Evolutionary conservation across 1,140 invertebrate species (phyloP), one percentile per base, ranked within the genome.

Genomic region (Caenorhabditis tropicalis): DNA sequence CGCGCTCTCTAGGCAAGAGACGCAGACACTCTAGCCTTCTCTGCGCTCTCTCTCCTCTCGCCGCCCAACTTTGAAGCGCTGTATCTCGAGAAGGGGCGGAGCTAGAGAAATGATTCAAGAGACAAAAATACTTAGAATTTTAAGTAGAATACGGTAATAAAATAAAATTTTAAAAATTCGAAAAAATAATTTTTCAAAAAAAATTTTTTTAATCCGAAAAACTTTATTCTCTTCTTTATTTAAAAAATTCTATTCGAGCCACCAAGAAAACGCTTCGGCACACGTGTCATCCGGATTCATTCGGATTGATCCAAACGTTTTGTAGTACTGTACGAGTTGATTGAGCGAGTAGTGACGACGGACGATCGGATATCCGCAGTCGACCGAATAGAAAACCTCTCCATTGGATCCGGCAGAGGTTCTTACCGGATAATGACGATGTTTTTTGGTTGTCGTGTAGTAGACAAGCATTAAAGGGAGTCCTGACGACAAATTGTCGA

Each of bases 311-410:
- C 60, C 60, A 36, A 70, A 70, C 9, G 60, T 36, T n/a, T 43
- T 39, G 12, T 74, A 74, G n/a, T 74, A 74, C n/a, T 74, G 65
- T 21, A 74, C 65, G 36, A 74, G 36, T 12, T 74, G 65, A 24
- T 43, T 43, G 36, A 74, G 36, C 15, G 65, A 74, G 65, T 19
- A 74, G 65, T 74, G 65, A 12, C 43, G 43, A 15, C 65, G 65
- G 43, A 74, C 65, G 6, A 43, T 43, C 19, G 65, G 65, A n/a
- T 74, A 74, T 74, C 65, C 65, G 43, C 65, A 74, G 24, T 74
- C 65, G 5, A 74, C 65, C n/a, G 36, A 74, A n/a, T 36, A 65
- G 29, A 27, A n/a, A 7, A 56, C 7, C 29, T 56, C 53, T 6
- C 53, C 24, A n/a, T 56, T 15, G 7, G 21, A 56, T 27, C 53